Percentiles rank a stretch among this genome's conserved stretches.
Evolutionary conservation across 2,797 vertebrate species (phyloP).

Genomic region (Distichodus sexfasciatus): DNA sequence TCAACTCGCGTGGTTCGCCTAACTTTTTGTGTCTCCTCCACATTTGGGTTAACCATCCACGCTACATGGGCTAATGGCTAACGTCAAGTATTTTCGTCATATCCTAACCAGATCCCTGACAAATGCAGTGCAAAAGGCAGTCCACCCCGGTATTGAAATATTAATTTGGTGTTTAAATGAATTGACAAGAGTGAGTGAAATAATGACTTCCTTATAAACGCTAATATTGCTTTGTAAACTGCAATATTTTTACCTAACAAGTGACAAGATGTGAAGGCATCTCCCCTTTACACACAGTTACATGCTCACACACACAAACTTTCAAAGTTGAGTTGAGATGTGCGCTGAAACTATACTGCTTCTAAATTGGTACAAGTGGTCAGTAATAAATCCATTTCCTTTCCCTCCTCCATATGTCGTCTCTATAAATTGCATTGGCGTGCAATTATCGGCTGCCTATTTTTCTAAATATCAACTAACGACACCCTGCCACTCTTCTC

Average conservation of each 20-base stretch:
- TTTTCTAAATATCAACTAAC: slow-evolving; percentile 65
- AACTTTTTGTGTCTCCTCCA: no score
- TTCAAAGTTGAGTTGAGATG: background rate
- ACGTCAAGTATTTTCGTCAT: no score
- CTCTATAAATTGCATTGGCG: slow-evolving; percentile 49
- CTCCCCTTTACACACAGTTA: background rate
- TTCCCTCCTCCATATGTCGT: slow-evolving; percentile 43
- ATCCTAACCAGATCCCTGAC: no score
- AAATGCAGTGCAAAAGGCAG: no score
- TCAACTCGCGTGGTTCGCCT: no score
- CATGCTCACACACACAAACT: slow-evolving; percentile 12
- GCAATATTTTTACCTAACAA: background rate
- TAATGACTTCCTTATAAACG: background rate
- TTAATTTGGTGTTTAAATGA: no score
- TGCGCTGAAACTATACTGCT: slow-evolving; percentile 46
- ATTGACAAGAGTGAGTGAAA: background rate
- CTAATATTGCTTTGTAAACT: background rate
- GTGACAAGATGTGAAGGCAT: background rate
- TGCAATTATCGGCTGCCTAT: slow-evolving; percentile 61
- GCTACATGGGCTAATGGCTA: no score
- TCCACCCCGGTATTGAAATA: no score
- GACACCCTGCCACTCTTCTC: slow-evolving; percentile 60
- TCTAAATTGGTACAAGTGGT: slow-evolving; percentile 55
- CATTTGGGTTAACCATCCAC: no score
- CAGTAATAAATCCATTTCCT: slow-evolving; percentile 30